These are phyloP conservation scores for Epinephelus moara DNA, from an alignment of 2,113 vertebrate species.

Conservation along the genomic window DNA sequence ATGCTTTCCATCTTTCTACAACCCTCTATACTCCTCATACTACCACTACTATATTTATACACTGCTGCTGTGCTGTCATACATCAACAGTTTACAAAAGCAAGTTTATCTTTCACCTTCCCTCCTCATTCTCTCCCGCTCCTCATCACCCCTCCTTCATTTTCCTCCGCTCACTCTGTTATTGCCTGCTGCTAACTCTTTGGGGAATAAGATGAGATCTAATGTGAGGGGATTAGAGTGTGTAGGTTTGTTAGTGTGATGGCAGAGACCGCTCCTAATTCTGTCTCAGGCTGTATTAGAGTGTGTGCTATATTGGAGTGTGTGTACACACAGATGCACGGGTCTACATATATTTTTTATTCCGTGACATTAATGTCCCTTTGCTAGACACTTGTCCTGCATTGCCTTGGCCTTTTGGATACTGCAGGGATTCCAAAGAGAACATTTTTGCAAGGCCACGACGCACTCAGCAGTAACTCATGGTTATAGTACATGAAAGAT, in stretches of 20 bases:
- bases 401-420: constrained; percentile 4
- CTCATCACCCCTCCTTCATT: constrained; percentile 16
- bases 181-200: constrained; percentile 25
- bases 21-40: neutral
- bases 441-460: neutral
- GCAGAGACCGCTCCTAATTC: neutral
- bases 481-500: neutral
- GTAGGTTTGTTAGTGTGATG: constrained; percentile 36
- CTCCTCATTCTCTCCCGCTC: neutral
- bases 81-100: constrained; percentile 1
- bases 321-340: neutral
- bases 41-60: neutral
- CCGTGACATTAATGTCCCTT: neutral
- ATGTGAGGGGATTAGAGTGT: constrained; percentile 46
- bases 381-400: neutral
- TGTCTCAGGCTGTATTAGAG: neutral
- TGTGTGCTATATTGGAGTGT: neutral
- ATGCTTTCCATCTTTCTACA: neutral
- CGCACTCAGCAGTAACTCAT: neutral
- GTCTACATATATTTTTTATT: neutral
- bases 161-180: constrained; percentile 7
- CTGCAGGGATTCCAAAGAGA: neutral
- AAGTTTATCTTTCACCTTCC: constrained; percentile 5
- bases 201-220: constrained; percentile 46
- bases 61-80: neutral